Evolutionary conservation across 1,140 invertebrate genomes (phyloP).

Genomic region (Bombus picipes): DNA sequence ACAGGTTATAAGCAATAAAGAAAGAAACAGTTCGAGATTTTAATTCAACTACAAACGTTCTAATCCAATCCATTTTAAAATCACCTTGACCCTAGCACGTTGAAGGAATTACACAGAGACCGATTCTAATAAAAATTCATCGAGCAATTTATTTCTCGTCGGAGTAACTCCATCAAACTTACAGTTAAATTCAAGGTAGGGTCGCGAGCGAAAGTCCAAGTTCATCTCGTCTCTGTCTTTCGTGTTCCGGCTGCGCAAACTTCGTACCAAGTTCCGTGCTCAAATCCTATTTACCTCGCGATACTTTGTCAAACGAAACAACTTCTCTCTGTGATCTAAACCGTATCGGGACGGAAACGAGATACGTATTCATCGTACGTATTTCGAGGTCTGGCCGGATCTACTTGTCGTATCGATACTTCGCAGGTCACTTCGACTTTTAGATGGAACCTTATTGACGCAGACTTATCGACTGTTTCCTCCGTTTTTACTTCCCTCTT

Average conservation of each 20-base stretch:
- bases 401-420: not conserved
- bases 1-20: too few species aligned
- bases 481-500: not conserved
- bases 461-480: conserved; percentile 4
- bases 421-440: not conserved
- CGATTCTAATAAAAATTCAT: not conserved
- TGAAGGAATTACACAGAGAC: too few species aligned
- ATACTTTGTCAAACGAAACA: conserved; percentile 20
- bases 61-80: too few species aligned
- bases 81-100: not conserved
- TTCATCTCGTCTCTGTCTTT: not conserved
- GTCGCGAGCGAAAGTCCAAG: not conserved
- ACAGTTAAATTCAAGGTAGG: not conserved
- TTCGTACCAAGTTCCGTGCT: not conserved
- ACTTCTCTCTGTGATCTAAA: conserved; percentile 16
- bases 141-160: not conserved
- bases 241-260: conserved; percentile 1
- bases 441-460: conserved; percentile 4
- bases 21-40: too few species aligned
- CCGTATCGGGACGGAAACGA: not conserved
- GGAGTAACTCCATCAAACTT: not conserved
- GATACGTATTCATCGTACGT: not conserved
- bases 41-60: too few species aligned
- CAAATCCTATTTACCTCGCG: conserved; percentile 4
- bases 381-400: not conserved